Percentiles rank a stretch among this genome's conserved stretches.
Evolutionary conservation across 1,140 invertebrate species (phyloP).

Genomic region (Bemisia tabaci): DNA sequence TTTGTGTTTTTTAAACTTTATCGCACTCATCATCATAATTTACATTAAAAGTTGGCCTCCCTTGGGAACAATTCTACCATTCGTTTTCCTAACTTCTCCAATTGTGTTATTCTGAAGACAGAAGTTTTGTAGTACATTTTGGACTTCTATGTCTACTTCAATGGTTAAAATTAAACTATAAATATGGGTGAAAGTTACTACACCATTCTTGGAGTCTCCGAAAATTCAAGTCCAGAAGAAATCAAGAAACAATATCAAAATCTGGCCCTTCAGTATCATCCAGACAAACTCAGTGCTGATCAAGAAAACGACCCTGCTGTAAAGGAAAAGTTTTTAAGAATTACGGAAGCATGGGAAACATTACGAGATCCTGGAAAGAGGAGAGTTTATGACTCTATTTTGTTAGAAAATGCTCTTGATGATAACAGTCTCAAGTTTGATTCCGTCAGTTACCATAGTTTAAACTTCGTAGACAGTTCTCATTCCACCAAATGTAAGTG

Average conservation of each 20-base stretch:
- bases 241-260: conserved; percentile 97
- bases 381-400: background rate
- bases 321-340: conserved; percentile 88
- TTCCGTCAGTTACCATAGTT: background rate
- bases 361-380: background rate
- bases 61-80: too few relatives aligned
- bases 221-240: conserved; percentile 73
- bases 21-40: too few relatives aligned
- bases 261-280: conserved; percentile 94
- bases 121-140: too few relatives aligned
- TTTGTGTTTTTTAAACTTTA: too few relatives aligned
- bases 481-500: background rate
- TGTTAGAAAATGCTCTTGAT: background rate
- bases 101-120: too few relatives aligned
- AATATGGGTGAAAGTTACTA: conserved; percentile 67
- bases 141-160: too few relatives aligned
- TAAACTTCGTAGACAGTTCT: background rate
- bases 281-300: conserved; percentile 49
- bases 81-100: too few relatives aligned
- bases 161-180: too few relatives aligned
- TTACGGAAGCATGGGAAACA: conserved; percentile 82
- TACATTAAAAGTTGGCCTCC: too few relatives aligned
- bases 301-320: conserved; percentile 85
- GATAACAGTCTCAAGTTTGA: background rate
- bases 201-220: conserved; percentile 74